phyloP scores from a whole-genome alignment of 2,797 vertebrate genomes.

The Etheostoma perlongum region DNA sequence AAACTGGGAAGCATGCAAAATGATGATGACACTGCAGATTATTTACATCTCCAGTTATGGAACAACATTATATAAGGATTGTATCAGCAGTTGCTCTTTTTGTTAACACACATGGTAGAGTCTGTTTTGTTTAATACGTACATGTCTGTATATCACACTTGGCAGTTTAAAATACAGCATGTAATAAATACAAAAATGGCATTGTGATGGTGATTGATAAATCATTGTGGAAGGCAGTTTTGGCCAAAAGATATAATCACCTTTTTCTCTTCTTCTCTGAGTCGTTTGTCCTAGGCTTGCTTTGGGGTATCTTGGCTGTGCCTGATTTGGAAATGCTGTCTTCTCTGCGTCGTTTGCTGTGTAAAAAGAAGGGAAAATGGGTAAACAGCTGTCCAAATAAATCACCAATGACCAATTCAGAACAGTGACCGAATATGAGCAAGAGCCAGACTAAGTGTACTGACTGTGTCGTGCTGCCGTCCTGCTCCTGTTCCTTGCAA shows the following conservation, averaged over 20 bases:
- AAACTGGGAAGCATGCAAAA: neutral
- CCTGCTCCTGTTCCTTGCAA: constrained; percentile 81
- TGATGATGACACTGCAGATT: neutral
- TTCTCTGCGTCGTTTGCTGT: constrained; percentile 91
- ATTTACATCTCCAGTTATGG: neutral
- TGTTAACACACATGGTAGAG: neutral
- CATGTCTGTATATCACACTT: neutral
- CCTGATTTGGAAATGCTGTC: constrained; percentile 90
- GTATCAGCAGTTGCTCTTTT: neutral
- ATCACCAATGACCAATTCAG: neutral
- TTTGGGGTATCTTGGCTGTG: constrained; percentile 90
- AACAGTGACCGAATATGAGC: neutral
- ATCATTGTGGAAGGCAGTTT: constrained; percentile 7
- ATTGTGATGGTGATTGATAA: neutral
- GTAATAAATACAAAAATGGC: neutral
- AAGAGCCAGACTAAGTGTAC: constrained; percentile 43
- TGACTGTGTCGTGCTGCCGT: constrained; percentile 88
- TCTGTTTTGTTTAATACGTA: neutral
- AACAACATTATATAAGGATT: neutral
- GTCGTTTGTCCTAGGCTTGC: constrained; percentile 92
- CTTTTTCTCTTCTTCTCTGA: constrained; percentile 98
- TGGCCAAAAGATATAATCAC: constrained; percentile 76
- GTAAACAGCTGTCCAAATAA: neutral
- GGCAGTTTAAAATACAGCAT: neutral
- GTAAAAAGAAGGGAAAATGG: constrained; percentile 10